A percentile compares a stretch with the other conserved stretches of the same genome.
Conservation (phyloP, 1,140 invertebrate species). For the Stegodyphus mimosarum region DNA sequence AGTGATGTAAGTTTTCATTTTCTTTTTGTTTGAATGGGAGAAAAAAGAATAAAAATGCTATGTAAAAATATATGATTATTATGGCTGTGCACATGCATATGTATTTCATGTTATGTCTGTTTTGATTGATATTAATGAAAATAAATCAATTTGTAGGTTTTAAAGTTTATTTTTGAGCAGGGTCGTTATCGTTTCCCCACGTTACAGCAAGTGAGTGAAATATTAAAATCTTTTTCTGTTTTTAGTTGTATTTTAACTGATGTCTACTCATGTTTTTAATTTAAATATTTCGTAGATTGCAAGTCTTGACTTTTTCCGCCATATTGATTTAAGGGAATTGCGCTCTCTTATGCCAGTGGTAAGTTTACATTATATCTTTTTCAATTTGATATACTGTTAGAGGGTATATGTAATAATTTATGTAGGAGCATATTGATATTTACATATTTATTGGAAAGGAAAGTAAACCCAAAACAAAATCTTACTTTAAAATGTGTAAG, state of each 20-base stretch:
- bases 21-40: no score
- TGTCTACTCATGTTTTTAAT: neutral
- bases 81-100: no score
- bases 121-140: no score
- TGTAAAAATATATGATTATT: neutral
- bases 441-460: no score
- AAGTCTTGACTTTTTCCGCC: constrained; percentile 84
- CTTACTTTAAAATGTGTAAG: no score
- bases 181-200: constrained; percentile 75
- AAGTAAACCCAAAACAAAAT: no score
- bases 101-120: no score
- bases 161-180: constrained; percentile 83
- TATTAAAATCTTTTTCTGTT: neutral
- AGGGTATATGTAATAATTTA: no score
- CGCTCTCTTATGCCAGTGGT: constrained; percentile 68
- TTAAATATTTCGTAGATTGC: constrained; percentile 69
- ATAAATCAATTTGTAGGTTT: constrained; percentile 71
- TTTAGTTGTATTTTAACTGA: neutral
- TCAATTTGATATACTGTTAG: no score
- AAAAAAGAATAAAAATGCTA: neutral
- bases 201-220: constrained; percentile 74
- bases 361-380: constrained; percentile 1
- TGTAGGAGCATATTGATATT: no score
- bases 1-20: constrained; percentile 48
- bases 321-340: constrained; percentile 88